phyloP scores from a whole-genome alignment of 1,140 invertebrate genomes.

The Calliopsis andreniformis region DNA sequence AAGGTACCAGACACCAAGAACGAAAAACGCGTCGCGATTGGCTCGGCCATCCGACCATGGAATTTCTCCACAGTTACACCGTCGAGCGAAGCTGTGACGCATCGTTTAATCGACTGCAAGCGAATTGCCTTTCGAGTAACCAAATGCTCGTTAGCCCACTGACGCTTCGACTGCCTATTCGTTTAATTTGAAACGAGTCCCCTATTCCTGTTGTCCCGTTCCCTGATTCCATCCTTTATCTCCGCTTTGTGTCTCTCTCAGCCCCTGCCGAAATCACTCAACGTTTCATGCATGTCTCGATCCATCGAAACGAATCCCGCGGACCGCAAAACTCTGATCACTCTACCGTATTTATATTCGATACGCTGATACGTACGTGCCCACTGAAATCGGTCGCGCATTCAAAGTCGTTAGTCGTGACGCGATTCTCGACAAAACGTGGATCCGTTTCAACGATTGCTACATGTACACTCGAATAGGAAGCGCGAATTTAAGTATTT shows the following conservation, averaged over 20 bases:
- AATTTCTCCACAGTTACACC: constrained; percentile 46
- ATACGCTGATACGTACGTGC: neutral
- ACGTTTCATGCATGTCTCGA: neutral
- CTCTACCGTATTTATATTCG: constrained; percentile 15
- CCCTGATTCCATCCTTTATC: neutral
- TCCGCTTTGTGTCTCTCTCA: neutral
- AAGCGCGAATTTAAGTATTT: too few relatives aligned
- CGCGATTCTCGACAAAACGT: too few relatives aligned
- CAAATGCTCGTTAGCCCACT: constrained; percentile 55
- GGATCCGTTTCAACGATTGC: too few relatives aligned
- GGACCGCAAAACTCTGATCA: constrained; percentile 19
- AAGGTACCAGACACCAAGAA: constrained; percentile 19
- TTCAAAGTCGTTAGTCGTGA: constrained; percentile 16
- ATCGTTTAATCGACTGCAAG: constrained; percentile 62
- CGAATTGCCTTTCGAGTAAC: constrained; percentile 63
- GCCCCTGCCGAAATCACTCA: neutral
- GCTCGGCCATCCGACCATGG: constrained; percentile 26
- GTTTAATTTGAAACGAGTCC: constrained; percentile 52
- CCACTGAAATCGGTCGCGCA: neutral
- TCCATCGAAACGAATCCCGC: neutral
- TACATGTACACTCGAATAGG: too few relatives aligned
- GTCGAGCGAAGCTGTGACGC: constrained; percentile 46
- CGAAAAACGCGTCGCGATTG: constrained; percentile 12
- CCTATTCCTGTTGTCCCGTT: constrained; percentile 1
- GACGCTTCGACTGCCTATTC: constrained; percentile 46